Evolutionary conservation across 1,140 invertebrate species (phyloP).

Genomic region (Eufriesea mexicana): DNA sequence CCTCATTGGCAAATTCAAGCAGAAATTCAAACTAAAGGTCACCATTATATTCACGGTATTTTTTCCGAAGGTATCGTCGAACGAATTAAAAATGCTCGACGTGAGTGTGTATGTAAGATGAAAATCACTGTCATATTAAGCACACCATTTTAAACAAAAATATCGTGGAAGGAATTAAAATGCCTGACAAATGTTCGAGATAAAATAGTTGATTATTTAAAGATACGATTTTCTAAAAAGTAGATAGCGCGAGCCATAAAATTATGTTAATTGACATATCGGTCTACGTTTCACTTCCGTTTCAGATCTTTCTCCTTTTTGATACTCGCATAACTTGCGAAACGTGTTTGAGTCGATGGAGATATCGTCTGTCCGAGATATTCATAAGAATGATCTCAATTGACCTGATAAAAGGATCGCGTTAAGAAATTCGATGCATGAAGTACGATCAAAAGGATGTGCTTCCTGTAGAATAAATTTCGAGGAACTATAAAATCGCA

Average conservation of each 20-base stretch:
- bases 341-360: not conserved
- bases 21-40: not conserved
- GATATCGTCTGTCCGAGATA: too few relatives aligned
- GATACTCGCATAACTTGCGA: not conserved
- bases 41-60: not conserved
- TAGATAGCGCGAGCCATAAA: not conserved
- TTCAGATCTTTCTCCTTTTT: slow-evolving; percentile 2
- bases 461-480: too few relatives aligned
- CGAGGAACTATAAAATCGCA: too few relatives aligned
- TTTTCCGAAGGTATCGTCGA: not conserved
- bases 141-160: not conserved
- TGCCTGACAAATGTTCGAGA: not conserved
- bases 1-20: not conserved
- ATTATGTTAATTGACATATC: not conserved
- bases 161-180: not conserved
- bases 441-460: too few relatives aligned
- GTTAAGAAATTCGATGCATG: too few relatives aligned
- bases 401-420: too few relatives aligned
- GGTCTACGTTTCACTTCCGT: slow-evolving; percentile 4
- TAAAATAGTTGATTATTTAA: not conserved
- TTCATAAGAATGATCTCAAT: too few relatives aligned
- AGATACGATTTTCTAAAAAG: not conserved
- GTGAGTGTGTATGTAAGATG: too few relatives aligned
- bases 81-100: not conserved
- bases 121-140: not conserved